Base-by-base conservation (phyloP, 2,797 vertebrate genomes). In the Micropoecilia bifurca region DNA sequence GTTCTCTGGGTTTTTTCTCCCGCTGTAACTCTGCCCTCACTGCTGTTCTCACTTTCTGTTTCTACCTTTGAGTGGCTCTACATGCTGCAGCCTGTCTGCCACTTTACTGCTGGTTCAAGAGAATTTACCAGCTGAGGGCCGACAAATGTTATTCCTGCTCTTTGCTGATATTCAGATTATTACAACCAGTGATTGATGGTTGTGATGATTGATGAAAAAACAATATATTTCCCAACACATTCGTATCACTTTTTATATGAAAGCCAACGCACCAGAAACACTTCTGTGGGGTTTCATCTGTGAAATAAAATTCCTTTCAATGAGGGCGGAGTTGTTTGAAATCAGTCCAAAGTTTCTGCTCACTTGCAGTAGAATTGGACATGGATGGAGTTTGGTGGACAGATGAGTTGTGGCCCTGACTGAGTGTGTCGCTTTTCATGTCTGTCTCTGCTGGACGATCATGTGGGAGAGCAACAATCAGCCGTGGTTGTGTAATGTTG, bases 391-490 rank as follows among this genome's bases (percentile, higher is more conserved):
- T 68, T 25, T 41, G 4, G 36, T 6, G 63, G 22, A 41, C 8
- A 1, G 2, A 66, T 39, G 20, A 13, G 63, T 1, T 45, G 12
- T 14, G 6, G 25, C 20, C 7, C 33, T 22, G 20, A 39, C 18
- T 10, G 9, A 68, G 7, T 4, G 63, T 36, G 16, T 66, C 20
- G 18, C 7, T 28, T 28, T 45, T 45, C 13, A 13, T n/a, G 50
- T 7, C 41, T 69, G 53, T 45, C 73, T 0, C 30, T 78, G 25
- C 43, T 47, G 59, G 68, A 74, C 30, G 59, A 43, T 30, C 69
- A 12, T 25, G 13, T 50, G 59, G 68, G 75, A 6, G 55, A 14
- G n/a, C 77, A 48, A 59, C 50, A 10, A 82, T 25, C 77, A 50
- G 13, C 10, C 50, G 2, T 9, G 6, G 18, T 61, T 77, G 69